Evolutionary conservation across 2,113 vertebrate species (phyloP).

Genomic region (Cebus imitator): DNA sequence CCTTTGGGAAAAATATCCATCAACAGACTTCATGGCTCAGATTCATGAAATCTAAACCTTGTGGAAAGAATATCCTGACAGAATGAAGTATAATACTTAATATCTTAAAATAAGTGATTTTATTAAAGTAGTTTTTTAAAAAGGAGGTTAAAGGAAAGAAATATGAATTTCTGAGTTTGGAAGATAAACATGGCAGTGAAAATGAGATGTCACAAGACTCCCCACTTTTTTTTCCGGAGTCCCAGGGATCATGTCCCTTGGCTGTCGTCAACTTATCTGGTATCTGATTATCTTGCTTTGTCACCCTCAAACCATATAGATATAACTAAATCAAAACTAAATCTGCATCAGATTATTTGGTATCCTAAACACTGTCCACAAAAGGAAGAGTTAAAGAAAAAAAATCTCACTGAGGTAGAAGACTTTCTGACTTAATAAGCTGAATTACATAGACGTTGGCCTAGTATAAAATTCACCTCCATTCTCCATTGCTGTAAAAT

Average conservation of each 20-base stretch:
- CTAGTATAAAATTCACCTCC: conserved; percentile 7
- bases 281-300: background rate
- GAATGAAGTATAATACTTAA: background rate
- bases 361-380: background rate
- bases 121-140: background rate
- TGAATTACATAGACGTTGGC: background rate
- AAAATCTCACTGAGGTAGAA: background rate
- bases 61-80: background rate
- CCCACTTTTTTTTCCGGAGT: background rate
- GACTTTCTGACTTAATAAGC: background rate
- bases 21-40: background rate
- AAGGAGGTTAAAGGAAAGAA: background rate
- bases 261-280: background rate
- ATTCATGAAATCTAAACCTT: background rate
- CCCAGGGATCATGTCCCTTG: background rate
- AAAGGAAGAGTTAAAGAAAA: background rate
- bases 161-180: background rate
- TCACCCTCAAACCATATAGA: background rate
- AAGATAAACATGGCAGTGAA: background rate
- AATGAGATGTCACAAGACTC: background rate
- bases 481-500: background rate
- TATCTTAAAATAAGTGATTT: background rate
- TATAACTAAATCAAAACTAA: background rate
- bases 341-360: background rate
- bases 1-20: background rate